phyloP scores from a whole-genome alignment of 92 coral and sea anemone genomes.

The Parazoanthus darwini region DNA sequence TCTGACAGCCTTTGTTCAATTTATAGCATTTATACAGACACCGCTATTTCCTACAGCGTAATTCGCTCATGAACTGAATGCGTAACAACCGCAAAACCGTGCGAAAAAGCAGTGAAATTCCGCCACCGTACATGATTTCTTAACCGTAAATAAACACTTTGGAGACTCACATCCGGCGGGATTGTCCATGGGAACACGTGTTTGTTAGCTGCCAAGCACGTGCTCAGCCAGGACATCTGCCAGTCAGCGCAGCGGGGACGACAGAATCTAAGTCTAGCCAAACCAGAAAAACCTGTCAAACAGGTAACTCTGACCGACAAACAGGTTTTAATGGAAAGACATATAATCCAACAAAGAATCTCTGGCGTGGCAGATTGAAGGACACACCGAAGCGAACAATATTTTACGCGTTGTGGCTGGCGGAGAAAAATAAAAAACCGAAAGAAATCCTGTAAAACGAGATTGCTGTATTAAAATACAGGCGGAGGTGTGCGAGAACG shows the following conservation, averaged over 20 bases:
- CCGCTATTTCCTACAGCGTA: too few relatives aligned
- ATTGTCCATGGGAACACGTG: constrained; percentile 3
- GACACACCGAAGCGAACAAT: not conserved
- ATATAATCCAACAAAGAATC: constrained; percentile 9
- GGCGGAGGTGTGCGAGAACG: not conserved
- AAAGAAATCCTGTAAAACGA: not conserved
- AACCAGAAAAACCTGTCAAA: constrained; percentile 30
- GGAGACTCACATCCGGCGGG: too few relatives aligned
- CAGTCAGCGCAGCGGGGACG: not conserved
- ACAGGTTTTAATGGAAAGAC: constrained; percentile 2
- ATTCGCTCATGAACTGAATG: too few relatives aligned
- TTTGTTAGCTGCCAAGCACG: not conserved
- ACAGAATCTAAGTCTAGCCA: constrained; percentile 21
- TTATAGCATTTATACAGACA: too few relatives aligned
- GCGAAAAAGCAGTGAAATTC: too few relatives aligned
- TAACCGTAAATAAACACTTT: too few relatives aligned
- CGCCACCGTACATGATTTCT: too few relatives aligned
- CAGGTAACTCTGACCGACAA: not conserved
- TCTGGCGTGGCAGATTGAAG: constrained; percentile 15
- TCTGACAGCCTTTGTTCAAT: too few relatives aligned
- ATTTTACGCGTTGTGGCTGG: not conserved
- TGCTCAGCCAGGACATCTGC: constrained; percentile 2
- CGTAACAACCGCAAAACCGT: too few relatives aligned
- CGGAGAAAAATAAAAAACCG: not conserved
- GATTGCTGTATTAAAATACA: not conserved